Conservation (phyloP, 2,888 invertebrate genomes). For the Mythimna loreyi region DNA sequence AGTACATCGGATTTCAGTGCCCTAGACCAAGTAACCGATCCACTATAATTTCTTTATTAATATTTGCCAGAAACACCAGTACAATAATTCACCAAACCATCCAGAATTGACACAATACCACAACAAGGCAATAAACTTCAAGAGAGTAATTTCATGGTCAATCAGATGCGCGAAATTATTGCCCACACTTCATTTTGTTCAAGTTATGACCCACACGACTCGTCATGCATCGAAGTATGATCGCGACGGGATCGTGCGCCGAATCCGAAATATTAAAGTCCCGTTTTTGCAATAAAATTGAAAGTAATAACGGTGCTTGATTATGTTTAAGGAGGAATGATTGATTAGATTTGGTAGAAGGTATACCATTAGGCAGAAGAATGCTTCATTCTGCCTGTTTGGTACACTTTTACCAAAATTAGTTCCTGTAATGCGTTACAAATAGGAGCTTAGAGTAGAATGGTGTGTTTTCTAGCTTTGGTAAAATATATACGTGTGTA, state of each 20-base stretch:
- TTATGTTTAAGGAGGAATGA: slow-evolving; percentile 8
- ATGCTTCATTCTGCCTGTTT: neutral
- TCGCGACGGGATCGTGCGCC: slow-evolving; percentile 30
- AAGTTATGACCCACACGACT: slow-evolving; percentile 8
- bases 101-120: neutral
- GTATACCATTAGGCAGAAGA: neutral
- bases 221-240: neutral
- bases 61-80: neutral
- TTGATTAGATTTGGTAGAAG: neutral
- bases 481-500: too few relatives aligned
- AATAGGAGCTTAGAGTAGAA: too few relatives aligned
- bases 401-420: too few relatives aligned
- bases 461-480: too few relatives aligned
- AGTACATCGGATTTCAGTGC: too few relatives aligned
- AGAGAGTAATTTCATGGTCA: slow-evolving; percentile 42
- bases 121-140: slow-evolving; percentile 22
- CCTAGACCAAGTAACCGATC: too few relatives aligned
- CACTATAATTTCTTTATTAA: neutral
- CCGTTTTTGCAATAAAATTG: slow-evolving; percentile 41
- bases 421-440: too few relatives aligned
- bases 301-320: slow-evolving; percentile 48
- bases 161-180: slow-evolving; percentile 38
- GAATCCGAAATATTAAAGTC: slow-evolving; percentile 41
- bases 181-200: neutral
- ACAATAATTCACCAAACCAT: neutral